Conservation (phyloP, 2,888 invertebrate species). For the Automeris io region DNA sequence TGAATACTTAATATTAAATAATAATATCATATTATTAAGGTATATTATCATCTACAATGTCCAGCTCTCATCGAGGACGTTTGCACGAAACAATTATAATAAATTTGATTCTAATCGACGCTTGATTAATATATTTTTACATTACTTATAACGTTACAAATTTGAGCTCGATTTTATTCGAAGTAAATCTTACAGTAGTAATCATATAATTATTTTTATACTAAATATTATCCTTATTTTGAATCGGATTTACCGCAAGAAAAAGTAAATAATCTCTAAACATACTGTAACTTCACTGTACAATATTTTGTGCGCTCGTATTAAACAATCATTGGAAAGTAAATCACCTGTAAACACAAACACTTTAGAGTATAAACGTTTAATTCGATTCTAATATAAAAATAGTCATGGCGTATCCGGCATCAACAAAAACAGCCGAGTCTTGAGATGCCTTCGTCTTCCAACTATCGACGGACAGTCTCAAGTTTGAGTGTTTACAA, state of each 20-base stretch:
- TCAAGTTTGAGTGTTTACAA: conserved; percentile 55
- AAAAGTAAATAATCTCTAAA: conserved; percentile 46
- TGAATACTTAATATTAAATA: conserved; percentile 68
- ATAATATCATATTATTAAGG: conserved; percentile 40
- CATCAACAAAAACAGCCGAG: conserved; percentile 50
- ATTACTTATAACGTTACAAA: conserved; percentile 62
- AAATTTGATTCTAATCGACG: conserved; percentile 52
- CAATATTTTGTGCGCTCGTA: conserved; percentile 72
- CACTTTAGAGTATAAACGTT: conserved; percentile 48
- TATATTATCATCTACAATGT: conserved; percentile 46
- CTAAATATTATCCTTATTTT: conserved; percentile 27
- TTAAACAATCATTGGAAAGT: conserved; percentile 60
- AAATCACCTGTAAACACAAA: conserved; percentile 31
- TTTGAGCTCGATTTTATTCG: conserved; percentile 74
- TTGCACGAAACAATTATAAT: conserved; percentile 55
- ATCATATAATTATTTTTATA: conserved; percentile 35
- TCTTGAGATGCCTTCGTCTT: conserved; percentile 43
- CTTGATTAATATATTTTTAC: conserved; percentile 56
- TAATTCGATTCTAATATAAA: conserved; percentile 64
- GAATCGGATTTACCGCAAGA: conserved; percentile 43
- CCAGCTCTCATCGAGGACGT: conserved; percentile 66
- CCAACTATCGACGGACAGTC: conserved; percentile 64
- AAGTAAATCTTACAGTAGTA: conserved; percentile 60
- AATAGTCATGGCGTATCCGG: conserved; percentile 61
- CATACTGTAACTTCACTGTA: conserved; percentile 51